Evolutionary conservation across 2,113 vertebrate species (phyloP).

Genomic region (Phodopus roborovskii): DNA sequence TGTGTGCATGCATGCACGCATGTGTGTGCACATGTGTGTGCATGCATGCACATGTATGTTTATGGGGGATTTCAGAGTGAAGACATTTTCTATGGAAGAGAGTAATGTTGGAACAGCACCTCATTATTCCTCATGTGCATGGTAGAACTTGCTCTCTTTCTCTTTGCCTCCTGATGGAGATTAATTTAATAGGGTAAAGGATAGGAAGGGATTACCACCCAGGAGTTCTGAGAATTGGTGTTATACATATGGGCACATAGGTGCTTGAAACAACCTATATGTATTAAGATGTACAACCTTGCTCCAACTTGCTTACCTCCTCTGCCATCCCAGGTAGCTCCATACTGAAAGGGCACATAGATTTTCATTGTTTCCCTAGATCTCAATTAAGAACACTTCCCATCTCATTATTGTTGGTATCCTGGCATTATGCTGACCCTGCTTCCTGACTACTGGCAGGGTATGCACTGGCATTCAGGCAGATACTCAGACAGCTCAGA

Average conservation of each 20-base stretch:
- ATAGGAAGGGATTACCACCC: neutral
- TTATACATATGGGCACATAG: accelerated
- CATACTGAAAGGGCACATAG: neutral
- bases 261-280: accelerated
- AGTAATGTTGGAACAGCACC: neutral
- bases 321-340: neutral
- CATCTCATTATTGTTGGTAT: neutral
- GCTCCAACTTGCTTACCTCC: neutral
- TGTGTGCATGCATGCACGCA: neutral
- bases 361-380: neutral
- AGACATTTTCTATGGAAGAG: neutral
- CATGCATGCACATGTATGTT: neutral
- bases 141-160: neutral
- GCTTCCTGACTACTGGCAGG: no score
- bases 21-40: neutral
- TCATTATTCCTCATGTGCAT: neutral
- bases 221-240: neutral
- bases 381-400: neutral
- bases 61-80: no score
- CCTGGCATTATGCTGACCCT: no score
- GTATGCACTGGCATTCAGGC: no score
- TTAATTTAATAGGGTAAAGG: neutral
- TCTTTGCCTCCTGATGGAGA: neutral
- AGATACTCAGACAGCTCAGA: no score
- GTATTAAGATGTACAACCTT: neutral